A percentile compares a stretch with the other conserved stretches of the same genome.
phyloP scores from a whole-genome alignment of 2,888 invertebrate genomes.

The Diaprepes abbreviatus region DNA sequence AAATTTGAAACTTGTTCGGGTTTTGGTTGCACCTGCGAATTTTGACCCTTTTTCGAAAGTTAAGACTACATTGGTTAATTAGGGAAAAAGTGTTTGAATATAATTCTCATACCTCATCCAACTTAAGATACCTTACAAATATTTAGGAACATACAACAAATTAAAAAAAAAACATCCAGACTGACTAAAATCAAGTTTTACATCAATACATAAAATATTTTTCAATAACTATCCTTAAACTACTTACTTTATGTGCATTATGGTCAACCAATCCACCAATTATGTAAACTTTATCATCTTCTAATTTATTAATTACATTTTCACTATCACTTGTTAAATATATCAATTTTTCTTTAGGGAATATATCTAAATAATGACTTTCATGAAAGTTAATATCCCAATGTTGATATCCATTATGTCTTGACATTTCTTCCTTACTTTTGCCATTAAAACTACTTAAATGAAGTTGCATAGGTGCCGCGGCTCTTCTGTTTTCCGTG shows the following conservation, averaged over 20 bases:
- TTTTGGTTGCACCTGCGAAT: no score
- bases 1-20: no score
- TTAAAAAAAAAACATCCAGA: no score
- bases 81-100: no score
- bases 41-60: no score
- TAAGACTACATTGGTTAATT: no score
- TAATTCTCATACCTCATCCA: no score
- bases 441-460: constrained; percentile 85
- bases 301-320: constrained; percentile 82
- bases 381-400: constrained; percentile 90
- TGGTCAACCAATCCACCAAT: constrained; percentile 99
- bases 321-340: constrained; percentile 96
- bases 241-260: constrained; percentile 88
- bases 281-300: constrained; percentile 86
- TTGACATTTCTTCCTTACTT: constrained; percentile 80
- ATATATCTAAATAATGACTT: constrained; percentile 77
- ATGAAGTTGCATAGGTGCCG: constrained; percentile 85
- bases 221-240: no score
- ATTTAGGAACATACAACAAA: no score
- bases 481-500: constrained; percentile 87
- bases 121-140: no score
- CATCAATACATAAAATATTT: no score
- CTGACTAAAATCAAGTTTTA: no score
- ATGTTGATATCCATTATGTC: constrained; percentile 89
- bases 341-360: constrained; percentile 83